Evolutionary conservation across 2,113 vertebrate genomes (phyloP).

Genomic region (Cynoglossus semilaevis): DNA sequence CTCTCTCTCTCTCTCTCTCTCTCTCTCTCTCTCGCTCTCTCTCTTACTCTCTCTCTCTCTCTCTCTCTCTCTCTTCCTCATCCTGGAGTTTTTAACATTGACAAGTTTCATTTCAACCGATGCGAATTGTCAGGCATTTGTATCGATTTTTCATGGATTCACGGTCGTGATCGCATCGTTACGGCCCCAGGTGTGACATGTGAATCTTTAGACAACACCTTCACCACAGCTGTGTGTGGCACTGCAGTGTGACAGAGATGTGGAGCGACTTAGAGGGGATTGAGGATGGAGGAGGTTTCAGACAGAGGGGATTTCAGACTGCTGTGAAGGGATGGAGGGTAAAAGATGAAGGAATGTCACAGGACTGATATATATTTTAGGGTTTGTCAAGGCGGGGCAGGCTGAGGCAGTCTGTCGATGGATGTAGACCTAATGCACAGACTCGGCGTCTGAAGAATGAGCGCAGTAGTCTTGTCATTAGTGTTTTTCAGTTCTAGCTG

Average conservation of each 20-base stretch:
- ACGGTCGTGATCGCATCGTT: too few relatives aligned
- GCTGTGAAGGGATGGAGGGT: slow-evolving; percentile 13
- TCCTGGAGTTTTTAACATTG: neutral
- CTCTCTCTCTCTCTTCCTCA: too few relatives aligned
- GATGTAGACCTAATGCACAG: neutral
- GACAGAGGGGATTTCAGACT: slow-evolving; percentile 1
- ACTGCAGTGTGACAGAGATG: neutral
- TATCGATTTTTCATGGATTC: too few relatives aligned
- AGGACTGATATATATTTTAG: slow-evolving; percentile 4
- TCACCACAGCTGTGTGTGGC: neutral
- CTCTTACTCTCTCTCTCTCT: too few relatives aligned
- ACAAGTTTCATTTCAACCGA: too few relatives aligned
- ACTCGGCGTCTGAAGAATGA: slow-evolving; percentile 24
- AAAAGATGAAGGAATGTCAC: neutral
- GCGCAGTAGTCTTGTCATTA: slow-evolving; percentile 15
- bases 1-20: too few relatives aligned
- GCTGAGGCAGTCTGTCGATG: neutral
- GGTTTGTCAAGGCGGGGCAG: neutral
- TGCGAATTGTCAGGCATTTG: too few relatives aligned
- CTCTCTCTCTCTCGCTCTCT: too few relatives aligned
- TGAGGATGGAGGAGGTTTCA: neutral
- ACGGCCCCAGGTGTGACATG: neutral
- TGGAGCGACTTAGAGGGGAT: slow-evolving; percentile 4
- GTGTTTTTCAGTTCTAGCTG: slow-evolving; percentile 15
- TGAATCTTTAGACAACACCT: neutral